Evolutionary conservation across 1,140 invertebrate genomes (phyloP), one percentile per base, ranked within the genome.

Genomic region (Goniozus legneri): DNA sequence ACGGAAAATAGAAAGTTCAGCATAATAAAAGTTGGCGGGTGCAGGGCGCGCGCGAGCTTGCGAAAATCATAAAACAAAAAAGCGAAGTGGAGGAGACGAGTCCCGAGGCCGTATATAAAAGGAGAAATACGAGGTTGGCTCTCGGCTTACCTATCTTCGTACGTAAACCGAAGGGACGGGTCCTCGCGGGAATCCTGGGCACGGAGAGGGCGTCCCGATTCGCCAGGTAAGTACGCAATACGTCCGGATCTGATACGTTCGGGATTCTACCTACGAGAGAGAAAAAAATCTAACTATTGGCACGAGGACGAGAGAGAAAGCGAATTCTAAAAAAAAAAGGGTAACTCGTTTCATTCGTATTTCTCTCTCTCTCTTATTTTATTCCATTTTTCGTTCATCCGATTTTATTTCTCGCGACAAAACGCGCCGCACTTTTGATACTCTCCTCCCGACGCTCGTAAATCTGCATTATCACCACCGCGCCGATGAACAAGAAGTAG

Each of bases 401-500:
- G 1, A 19, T 24, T 10, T n/a, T n/a, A 19, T 8, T 43, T 35
- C 8, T 10, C 30, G 18, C 4, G 13, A 34, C 21, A 30, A 4
- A 18, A 38, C 16, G 21, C 14, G 41, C 46, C 50, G 20, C 27
- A 67, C 73, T 62, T 61, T 67, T 67, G 3, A 48, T 31, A 30
- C 27, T 60, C 24, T 53, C 47, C 46, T 65, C 56, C 21, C 54
- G 65, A 44, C 33, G 79, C 4, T 67, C 65, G 20, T 58, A 54
- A 8, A 62, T 45, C 24, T 76, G 73, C 70, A 69, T 82, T 32
- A 77, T 44, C 15, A 87, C 64, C 4, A 86, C 83, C 12, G 76
- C 71, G 0, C 73, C 7, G 22, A 85, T 83, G 59, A 85, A 86
- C 1, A 80, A n/a, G 10, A 75, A 48, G 56, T 86, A 86, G 30